phyloP scores from a whole-genome alignment of 2,888 invertebrate genomes.

The Drosophila hawaiiensis region DNA sequence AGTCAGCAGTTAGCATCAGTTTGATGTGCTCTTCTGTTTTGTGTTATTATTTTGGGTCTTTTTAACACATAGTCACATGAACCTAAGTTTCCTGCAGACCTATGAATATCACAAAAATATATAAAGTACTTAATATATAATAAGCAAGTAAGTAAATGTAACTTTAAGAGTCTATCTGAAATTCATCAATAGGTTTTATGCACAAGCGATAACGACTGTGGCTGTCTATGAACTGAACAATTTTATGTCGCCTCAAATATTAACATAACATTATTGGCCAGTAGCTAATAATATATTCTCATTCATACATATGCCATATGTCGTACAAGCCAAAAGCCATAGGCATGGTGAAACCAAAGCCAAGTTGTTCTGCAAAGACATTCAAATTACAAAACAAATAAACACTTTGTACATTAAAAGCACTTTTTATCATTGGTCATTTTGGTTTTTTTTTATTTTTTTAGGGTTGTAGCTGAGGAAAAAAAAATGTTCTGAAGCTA shows the following conservation, averaged over 20 bases:
- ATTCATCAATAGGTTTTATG: too few species aligned
- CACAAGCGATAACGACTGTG: not conserved
- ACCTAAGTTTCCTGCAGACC: not conserved
- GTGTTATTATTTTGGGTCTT: not conserved
- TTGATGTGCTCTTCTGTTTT: conserved; percentile 9
- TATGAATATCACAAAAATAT: not conserved
- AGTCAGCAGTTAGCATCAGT: conserved; percentile 34
- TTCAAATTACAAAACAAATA: not conserved
- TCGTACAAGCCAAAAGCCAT: not conserved
- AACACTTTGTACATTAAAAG: not conserved
- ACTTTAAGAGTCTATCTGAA: too few species aligned
- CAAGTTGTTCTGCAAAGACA: not conserved
- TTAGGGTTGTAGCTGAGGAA: not conserved
- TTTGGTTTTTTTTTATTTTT: not conserved
- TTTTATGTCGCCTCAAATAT: not conserved
- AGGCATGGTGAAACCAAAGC: not conserved
- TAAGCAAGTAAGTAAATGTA: too few species aligned
- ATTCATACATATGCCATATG: not conserved
- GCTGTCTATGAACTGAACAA: not conserved
- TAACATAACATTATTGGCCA: not conserved
- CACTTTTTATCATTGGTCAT: not conserved
- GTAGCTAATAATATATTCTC: not conserved
- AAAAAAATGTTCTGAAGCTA: not conserved
- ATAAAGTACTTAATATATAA: too few species aligned
- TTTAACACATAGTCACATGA: not conserved